phyloP scores from a whole-genome alignment of 30 jellyfish, hydroid and myxozoan species.

The Turritopsis rubra region DNA sequence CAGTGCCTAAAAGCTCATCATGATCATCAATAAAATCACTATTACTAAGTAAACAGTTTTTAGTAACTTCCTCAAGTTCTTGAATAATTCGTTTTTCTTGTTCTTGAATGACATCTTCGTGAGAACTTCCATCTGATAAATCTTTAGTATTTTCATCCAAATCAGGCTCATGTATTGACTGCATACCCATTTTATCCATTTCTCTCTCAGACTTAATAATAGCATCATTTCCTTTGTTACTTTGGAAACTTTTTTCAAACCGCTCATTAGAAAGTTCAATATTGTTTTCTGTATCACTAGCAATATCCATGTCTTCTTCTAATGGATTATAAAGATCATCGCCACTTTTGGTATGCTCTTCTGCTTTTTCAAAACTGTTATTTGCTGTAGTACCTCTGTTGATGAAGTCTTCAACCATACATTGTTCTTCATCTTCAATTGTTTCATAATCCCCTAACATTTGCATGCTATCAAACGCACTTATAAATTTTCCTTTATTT shows the following conservation, averaged over 20 bases:
- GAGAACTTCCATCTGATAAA: not conserved
- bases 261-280: not conserved
- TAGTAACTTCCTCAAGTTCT: slow-evolving; percentile 14
- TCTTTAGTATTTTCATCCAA: not conserved
- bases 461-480: slow-evolving; percentile 37
- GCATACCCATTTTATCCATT: not conserved
- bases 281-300: slow-evolving; percentile 27
- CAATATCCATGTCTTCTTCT: slow-evolving; percentile 41
- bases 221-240: not conserved
- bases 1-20: slow-evolving; percentile 47
- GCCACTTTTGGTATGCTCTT: not conserved
- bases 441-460: slow-evolving; percentile 33
- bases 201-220: not conserved
- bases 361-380: not conserved
- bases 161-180: not conserved
- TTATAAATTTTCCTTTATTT: slow-evolving; percentile 28
- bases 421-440: slow-evolving; percentile 2
- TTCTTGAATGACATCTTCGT: not conserved
- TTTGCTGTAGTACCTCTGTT: not conserved
- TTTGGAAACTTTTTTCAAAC: not conserved
- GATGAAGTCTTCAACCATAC: not conserved
- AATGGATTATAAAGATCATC: slow-evolving; percentile 34
- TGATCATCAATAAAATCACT: slow-evolving; percentile 33
- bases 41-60: not conserved
- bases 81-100: slow-evolving; percentile 15